phyloP scores from a whole-genome alignment of 2,888 invertebrate species.

The Zonitis immaculata region DNA sequence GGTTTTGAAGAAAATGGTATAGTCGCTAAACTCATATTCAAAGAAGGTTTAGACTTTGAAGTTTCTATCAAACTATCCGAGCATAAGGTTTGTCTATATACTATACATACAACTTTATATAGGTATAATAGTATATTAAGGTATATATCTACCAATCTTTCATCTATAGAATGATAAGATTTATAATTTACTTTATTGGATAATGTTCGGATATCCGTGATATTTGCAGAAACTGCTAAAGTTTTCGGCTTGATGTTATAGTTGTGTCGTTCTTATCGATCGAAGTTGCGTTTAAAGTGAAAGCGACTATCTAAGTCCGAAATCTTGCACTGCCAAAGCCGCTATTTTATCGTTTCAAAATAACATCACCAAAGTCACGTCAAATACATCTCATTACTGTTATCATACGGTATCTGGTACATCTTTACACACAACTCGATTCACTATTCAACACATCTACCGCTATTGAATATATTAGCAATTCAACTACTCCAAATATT shows the following conservation, averaged over 20 bases:
- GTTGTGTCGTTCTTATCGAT: conserved; percentile 31
- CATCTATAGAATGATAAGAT: conserved; percentile 30
- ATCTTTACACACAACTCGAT: conserved; percentile 16
- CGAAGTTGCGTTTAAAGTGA: conserved; percentile 28
- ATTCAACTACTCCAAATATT: neutral
- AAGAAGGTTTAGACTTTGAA: conserved; percentile 64
- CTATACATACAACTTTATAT: no score
- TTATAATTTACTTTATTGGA: conserved; percentile 36
- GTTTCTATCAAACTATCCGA: conserved; percentile 64
- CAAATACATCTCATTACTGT: conserved; percentile 20
- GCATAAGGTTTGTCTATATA: conserved; percentile 53
- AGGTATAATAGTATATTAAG: conserved; percentile 9
- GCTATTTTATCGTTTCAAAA: conserved; percentile 24
- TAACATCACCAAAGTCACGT: conserved; percentile 17
- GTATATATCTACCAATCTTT: conserved; percentile 25
- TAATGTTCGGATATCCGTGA: conserved; percentile 30
- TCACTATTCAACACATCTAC: conserved; percentile 14
- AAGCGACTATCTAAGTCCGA: conserved; percentile 30
- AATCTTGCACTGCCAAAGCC: conserved; percentile 30
- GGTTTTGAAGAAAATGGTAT: conserved; percentile 74
- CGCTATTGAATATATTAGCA: conserved; percentile 6
- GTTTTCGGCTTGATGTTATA: conserved; percentile 24
- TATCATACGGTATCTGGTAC: conserved; percentile 17
- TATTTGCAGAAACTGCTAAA: conserved; percentile 31
- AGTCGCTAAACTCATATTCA: conserved; percentile 64